These are phyloP conservation scores for Lymantria monacha DNA, from an alignment of 2,888 invertebrate genomes.

Conservation along the genomic window DNA sequence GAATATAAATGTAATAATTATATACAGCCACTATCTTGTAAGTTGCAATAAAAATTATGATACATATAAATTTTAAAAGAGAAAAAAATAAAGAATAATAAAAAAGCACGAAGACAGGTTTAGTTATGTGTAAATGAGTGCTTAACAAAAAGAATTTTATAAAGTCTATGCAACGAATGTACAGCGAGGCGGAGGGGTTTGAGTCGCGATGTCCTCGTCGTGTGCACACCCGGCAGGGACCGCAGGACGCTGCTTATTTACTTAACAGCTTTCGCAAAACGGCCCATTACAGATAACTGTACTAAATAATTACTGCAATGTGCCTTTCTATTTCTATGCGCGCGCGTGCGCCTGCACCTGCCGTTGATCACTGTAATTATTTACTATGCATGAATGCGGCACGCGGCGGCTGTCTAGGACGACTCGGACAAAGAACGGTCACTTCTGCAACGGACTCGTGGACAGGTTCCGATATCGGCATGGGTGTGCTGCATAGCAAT, in stretches of 20 bases:
- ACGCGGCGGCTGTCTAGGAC: slow-evolving; percentile 71
- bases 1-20: background rate
- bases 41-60: slow-evolving; percentile 11
- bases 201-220: slow-evolving; percentile 21
- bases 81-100: slow-evolving; percentile 34
- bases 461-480: slow-evolving; percentile 71
- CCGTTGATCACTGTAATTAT: slow-evolving; percentile 79
- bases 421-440: slow-evolving; percentile 77
- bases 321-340: slow-evolving; percentile 81
- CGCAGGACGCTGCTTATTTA: slow-evolving; percentile 77
- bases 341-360: slow-evolving; percentile 77
- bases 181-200: slow-evolving; percentile 19
- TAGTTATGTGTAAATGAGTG: slow-evolving; percentile 44
- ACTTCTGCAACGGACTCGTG: slow-evolving; percentile 54
- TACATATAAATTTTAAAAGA: slow-evolving; percentile 23
- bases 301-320: slow-evolving; percentile 82
- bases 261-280: slow-evolving; percentile 81
- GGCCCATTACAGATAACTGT: slow-evolving; percentile 81
- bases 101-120: slow-evolving; percentile 33
- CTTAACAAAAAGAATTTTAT: slow-evolving; percentile 54
- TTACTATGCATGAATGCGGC: slow-evolving; percentile 80
- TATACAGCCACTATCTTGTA: background rate
- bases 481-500: slow-evolving; percentile 68
- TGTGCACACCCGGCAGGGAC: slow-evolving; percentile 64
- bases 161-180: slow-evolving; percentile 41